Evolutionary conservation across 1,140 invertebrate species (phyloP), one percentile per base, ranked within the genome.

Genomic region (Aricia agestis): DNA sequence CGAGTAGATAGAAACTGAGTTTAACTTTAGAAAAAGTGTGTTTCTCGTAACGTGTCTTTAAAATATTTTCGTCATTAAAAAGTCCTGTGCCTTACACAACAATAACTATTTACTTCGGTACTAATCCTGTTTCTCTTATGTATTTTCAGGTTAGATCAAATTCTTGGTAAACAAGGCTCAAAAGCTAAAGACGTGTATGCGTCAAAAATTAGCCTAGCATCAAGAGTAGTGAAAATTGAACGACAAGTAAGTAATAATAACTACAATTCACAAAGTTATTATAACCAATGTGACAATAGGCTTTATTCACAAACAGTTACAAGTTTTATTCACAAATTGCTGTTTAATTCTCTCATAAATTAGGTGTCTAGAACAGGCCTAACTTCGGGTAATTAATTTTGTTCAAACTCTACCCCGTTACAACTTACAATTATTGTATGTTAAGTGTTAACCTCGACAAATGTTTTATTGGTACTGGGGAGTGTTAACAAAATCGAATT

Each of bases 161-260:
- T 99, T 88, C 94, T 98, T 76, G 98, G 98, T 72, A 97, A 98
- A 92, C 95, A 96, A 92, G 97, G 97, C 78, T 97, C 96, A 41
- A 98, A 98, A 92, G 95, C 96, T 72, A 97, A 97, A 92, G 97
- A 98, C 89, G 97, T 97, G 68, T 98, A 98, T 87, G 97, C 98
- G 80, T 98, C 97, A 7, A 99, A 98, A 93, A 95, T 98, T 79
- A 97, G 96, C 85, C 93, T 99, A 82, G 97, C 97, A 76, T 97
- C 97, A 76, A 94, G 98, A 89, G 96, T 99, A 80, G 97, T 98
- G 68, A 98, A 98, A 93, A 96, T 98, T 80, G 98, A 99, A 93
- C 94, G 97, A 94, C 96, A 97, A 94, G 97, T 98, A 93, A 93
- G 77, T 75, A 57, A 42, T 42, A 42, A 52, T 52, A 52, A 52